Percentiles rank a stretch among this genome's conserved stretches.
Conservation (phyloP, 2,888 invertebrate species). For the Vandiemenella viatica region DNA sequence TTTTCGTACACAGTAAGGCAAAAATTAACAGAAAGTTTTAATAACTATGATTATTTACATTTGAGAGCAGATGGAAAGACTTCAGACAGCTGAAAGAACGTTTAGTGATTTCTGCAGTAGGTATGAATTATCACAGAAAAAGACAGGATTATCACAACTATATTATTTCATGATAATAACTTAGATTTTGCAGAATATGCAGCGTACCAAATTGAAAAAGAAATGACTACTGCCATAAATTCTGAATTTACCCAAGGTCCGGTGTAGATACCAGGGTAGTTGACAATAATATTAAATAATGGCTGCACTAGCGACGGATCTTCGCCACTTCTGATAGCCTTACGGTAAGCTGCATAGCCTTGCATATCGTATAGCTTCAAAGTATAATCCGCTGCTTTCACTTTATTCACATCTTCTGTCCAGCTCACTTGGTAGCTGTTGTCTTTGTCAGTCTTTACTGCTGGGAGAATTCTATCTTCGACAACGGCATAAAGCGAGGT, state of each 20-base stretch:
- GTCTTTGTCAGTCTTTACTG: conserved; percentile 55
- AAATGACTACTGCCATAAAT: conserved; percentile 65
- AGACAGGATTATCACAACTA: too few species aligned
- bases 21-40: too few species aligned
- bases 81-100: too few species aligned
- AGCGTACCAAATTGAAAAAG: conserved; percentile 67
- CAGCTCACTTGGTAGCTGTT: conserved; percentile 87
- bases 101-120: too few species aligned
- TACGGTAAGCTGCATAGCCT: conserved; percentile 71
- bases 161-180: conserved; percentile 57
- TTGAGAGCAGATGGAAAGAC: too few species aligned
- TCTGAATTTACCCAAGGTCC: conserved; percentile 91
- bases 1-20: too few species aligned
- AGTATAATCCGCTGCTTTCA: conserved; percentile 64
- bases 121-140: too few species aligned
- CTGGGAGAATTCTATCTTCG: conserved; percentile 69
- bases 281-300: conserved; percentile 52
- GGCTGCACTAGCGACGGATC: conserved; percentile 49
- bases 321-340: conserved; percentile 61
- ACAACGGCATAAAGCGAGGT: conserved; percentile 79
- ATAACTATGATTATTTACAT: too few species aligned
- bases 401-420: conserved; percentile 74
- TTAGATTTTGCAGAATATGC: conserved; percentile 74
- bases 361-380: conserved; percentile 84
- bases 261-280: conserved; percentile 67